phyloP scores from a whole-genome alignment of 2,797 vertebrate genomes.

The Perdix hodgsoniae region DNA sequence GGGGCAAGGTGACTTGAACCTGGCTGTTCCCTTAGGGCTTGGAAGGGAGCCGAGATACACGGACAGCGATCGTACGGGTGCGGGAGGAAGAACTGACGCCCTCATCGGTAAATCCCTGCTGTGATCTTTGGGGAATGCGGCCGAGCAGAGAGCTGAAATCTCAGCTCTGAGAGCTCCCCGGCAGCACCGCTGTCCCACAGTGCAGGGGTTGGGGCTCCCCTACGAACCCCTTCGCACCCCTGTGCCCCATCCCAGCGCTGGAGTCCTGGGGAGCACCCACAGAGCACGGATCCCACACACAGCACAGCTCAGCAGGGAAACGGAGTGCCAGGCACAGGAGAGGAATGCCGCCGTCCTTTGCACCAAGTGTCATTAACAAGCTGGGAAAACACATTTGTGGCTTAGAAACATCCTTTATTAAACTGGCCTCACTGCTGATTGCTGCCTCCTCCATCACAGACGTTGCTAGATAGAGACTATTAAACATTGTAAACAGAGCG shows the following conservation, averaged over 20 bases:
- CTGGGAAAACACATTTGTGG: not conserved
- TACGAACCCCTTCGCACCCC: not conserved
- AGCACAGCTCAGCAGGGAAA: not conserved
- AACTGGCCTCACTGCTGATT: accelerated
- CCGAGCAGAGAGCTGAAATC: not conserved
- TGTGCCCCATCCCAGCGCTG: not conserved
- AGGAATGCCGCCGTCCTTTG: not conserved
- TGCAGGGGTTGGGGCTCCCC: not conserved
- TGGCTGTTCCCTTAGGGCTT: not conserved
- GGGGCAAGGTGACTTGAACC: not conserved
- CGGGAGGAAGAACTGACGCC: not conserved
- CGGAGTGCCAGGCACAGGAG: not conserved
- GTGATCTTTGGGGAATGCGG: accelerated
- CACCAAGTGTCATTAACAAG: not conserved
- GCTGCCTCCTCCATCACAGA: not conserved
- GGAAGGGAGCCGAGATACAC: not conserved
- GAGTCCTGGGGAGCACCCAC: not conserved
- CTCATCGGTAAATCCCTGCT: not conserved
- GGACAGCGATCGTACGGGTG: not conserved
- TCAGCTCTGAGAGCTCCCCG: not conserved
- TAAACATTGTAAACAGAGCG: not conserved
- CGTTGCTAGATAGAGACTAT: not conserved
- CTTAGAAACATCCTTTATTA: not conserved
- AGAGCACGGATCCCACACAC: too few relatives aligned
- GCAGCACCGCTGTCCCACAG: not conserved